A percentile compares a stretch with the other conserved stretches of the same genome.
phyloP scores from a whole-genome alignment of 2,888 invertebrate genomes.

The Chrysodeixis includens region DNA sequence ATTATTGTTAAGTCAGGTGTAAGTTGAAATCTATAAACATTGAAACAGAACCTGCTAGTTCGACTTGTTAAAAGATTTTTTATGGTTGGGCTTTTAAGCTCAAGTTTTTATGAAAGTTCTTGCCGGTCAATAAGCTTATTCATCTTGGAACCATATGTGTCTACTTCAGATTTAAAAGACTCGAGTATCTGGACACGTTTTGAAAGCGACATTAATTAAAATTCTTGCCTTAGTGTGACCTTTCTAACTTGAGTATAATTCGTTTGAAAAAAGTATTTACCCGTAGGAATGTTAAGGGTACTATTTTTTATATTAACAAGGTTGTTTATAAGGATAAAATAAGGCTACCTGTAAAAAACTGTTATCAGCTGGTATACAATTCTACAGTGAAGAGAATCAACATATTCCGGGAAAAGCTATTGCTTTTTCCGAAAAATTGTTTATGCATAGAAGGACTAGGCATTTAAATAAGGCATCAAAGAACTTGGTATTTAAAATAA shows the following conservation, averaged over 20 bases:
- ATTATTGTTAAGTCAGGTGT: slow-evolving; percentile 22
- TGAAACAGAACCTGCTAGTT: slow-evolving; percentile 10
- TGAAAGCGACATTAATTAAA: neutral
- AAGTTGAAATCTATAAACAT: slow-evolving; percentile 33
- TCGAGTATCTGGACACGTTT: slow-evolving; percentile 24
- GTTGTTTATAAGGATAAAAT: too few species aligned
- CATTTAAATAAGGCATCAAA: too few species aligned
- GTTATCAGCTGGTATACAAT: too few species aligned
- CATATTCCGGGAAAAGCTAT: too few species aligned
- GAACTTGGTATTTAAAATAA: too few species aligned
- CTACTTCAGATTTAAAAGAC: slow-evolving; percentile 52
- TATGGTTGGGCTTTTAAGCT: slow-evolving; percentile 35
- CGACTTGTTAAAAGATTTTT: slow-evolving; percentile 29
- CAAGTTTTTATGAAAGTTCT: slow-evolving; percentile 37
- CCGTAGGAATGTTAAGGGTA: too few species aligned
- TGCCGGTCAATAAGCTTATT: slow-evolving; percentile 50
- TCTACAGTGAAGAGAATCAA: too few species aligned
- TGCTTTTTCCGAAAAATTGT: too few species aligned
- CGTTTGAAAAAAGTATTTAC: neutral
- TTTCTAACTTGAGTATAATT: neutral
- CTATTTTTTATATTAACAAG: too few species aligned
- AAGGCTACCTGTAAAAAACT: too few species aligned
- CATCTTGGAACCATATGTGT: slow-evolving; percentile 64
- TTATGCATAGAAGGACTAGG: too few species aligned
- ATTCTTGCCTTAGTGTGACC: neutral